Conservation (phyloP, 2,888 invertebrate species). For the Apodemia zela region DNA sequence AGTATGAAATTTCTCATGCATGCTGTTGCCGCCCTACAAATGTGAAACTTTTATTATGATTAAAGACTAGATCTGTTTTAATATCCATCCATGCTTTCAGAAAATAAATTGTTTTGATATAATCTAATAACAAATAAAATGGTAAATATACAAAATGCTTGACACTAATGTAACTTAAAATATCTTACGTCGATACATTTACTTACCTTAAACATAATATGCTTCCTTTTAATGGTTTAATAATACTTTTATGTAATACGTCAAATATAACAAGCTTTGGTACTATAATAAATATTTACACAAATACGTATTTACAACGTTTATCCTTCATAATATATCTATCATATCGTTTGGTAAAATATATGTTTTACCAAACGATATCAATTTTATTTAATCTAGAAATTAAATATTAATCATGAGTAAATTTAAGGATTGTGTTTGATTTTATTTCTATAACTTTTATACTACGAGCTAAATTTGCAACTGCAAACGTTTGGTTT, state of each 20-base stretch:
- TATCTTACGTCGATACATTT: not conserved
- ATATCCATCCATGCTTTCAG: not conserved
- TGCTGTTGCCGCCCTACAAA: too few species aligned
- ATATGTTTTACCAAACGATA: not conserved
- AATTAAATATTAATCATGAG: too few species aligned
- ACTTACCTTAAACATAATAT: not conserved
- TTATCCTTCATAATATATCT: not conserved
- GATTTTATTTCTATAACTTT: too few species aligned
- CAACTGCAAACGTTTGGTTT: too few species aligned
- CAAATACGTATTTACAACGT: conserved; percentile 18
- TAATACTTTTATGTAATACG: conserved; percentile 43
- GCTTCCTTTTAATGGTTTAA: conserved; percentile 23
- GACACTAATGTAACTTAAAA: not conserved
- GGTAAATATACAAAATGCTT: not conserved
- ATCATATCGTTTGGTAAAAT: not conserved
- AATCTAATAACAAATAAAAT: not conserved
- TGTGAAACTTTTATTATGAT: not conserved
- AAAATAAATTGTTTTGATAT: not conserved
- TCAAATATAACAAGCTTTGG: conserved; percentile 48
- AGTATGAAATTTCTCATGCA: not conserved
- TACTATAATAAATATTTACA: conserved; percentile 44
- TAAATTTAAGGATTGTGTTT: too few species aligned
- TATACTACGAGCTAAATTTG: too few species aligned
- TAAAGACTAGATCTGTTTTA: not conserved
- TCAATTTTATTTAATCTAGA: too few species aligned